Evolutionary conservation across 2,888 invertebrate species (phyloP).

Genomic region (Drosophila macrothrix): DNA sequence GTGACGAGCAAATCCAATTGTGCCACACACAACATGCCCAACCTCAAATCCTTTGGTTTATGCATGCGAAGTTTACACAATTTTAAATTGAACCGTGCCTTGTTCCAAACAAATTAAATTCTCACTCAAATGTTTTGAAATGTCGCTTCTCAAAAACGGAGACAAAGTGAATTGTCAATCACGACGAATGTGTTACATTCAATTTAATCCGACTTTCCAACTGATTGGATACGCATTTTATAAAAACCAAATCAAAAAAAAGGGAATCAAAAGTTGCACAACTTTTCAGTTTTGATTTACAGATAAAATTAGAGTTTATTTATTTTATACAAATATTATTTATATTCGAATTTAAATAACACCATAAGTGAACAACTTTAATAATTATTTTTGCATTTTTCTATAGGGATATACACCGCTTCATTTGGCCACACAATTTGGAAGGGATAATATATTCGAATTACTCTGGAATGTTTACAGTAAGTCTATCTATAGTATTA

Average conservation of each 20-base stretch:
- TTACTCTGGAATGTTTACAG: conserved; percentile 96
- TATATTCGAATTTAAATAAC: neutral
- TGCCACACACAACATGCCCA: conserved; percentile 55
- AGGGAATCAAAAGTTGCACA: conserved; percentile 2
- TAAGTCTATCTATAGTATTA: conserved; percentile 86
- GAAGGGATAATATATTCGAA: conserved; percentile 94
- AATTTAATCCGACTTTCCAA: conserved; percentile 35
- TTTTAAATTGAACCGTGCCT: conserved; percentile 77
- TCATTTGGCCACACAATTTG: conserved; percentile 96
- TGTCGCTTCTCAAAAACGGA: conserved; percentile 61
- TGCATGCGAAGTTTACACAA: conserved; percentile 71
- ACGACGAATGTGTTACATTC: conserved; percentile 51
- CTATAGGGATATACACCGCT: conserved; percentile 96
- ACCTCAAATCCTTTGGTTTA: conserved; percentile 56
- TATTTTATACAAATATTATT: neutral
- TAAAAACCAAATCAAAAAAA: neutral
- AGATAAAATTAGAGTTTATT: too few relatives aligned
- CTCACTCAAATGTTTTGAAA: conserved; percentile 70
- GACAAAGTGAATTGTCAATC: conserved; percentile 81
- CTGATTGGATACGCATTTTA: conserved; percentile 60
- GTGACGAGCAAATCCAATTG: conserved; percentile 75
- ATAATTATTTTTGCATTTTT: conserved; percentile 21
- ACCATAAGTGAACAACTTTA: neutral
- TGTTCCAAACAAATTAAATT: conserved; percentile 77
- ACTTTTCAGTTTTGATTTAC: neutral